Conservation (phyloP, 2,113 vertebrate genomes). For the Noturus placidus region DNA sequence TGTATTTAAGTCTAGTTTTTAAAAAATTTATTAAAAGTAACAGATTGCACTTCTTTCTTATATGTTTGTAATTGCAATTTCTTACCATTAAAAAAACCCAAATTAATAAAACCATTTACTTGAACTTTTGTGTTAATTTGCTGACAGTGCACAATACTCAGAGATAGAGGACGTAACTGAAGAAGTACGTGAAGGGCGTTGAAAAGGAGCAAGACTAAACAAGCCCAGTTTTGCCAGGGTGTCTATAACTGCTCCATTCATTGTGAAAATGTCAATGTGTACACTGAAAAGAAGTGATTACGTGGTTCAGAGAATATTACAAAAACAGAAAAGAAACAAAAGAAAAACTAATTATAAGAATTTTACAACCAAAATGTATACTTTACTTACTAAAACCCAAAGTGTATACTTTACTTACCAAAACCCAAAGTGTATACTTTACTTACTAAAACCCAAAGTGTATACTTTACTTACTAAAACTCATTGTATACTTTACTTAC, state of each 20-base stretch:
- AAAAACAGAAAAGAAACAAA: not conserved
- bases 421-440: not conserved
- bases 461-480: too few relatives aligned
- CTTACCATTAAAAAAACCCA: not conserved
- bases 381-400: not conserved
- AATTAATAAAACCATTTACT: not conserved
- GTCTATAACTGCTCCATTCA: not conserved
- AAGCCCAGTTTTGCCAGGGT: not conserved
- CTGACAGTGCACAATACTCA: not conserved
- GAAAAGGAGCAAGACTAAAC: conserved; percentile 6
- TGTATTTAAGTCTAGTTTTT: not conserved
- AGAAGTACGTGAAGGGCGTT: not conserved
- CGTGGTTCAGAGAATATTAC: not conserved
- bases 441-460: not conserved
- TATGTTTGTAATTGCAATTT: not conserved
- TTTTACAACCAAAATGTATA: too few relatives aligned
- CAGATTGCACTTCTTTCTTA: not conserved
- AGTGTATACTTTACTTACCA: not conserved
- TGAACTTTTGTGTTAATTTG: not conserved
- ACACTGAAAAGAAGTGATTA: not conserved
- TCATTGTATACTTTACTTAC: too few relatives aligned
- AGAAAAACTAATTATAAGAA: too few relatives aligned
- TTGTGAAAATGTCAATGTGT: not conserved
- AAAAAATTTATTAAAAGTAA: not conserved
- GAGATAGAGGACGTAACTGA: not conserved